Base-by-base conservation (phyloP, 2,113 vertebrate genomes). In the Lamprotornis superbus region DNA sequence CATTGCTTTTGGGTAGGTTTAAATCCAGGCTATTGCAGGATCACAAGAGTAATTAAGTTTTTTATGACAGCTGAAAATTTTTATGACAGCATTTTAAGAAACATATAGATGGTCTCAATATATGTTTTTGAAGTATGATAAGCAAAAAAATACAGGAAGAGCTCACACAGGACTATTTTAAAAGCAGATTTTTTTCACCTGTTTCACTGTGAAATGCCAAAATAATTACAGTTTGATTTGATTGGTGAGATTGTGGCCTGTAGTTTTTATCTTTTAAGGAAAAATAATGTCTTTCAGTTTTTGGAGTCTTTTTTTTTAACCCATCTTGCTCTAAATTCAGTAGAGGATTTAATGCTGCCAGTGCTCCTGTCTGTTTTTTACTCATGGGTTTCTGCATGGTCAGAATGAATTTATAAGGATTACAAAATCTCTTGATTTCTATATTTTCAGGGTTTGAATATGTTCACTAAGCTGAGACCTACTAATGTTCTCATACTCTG, bases 41-140 rank as follows among this genome's bases (percentile, higher is more conserved):
- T 47, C 28, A 11, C 11, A 6, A 37, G 46, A 74, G 22, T 33
- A 20, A 22, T n/a, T 18, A 9, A 1, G 2, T 35, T 65, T 74
- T 75, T 56, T 20, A 53, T 63, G 65, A 18, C 1, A 4, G 12
- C 16, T n/a, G 10, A 8, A 20, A 2, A 1, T 31, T 63, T 84
- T 65, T 68, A 39, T 39, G 61, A 5, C 4, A 25, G 7, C 24
- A 27, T 81, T 87, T 33, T 15, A n/a, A 57, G 49, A 49, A 67
- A 49, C 1, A 4, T 42, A 1, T 5, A 2, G 50, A 6, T n/a
- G 12, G 2, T 59, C 28, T 47, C 75, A 80, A 13, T 44, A 28
- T 12, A 17, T 57, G 17, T 50, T 87, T 82, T 71, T 56, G 3
- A 65, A 82, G 11, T 70, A 56, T 2, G 0, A 25, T 25, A 35